These are phyloP conservation scores for Abrostola tripartita DNA, from an alignment of 2,888 invertebrate genomes.

Conservation along the genomic window DNA sequence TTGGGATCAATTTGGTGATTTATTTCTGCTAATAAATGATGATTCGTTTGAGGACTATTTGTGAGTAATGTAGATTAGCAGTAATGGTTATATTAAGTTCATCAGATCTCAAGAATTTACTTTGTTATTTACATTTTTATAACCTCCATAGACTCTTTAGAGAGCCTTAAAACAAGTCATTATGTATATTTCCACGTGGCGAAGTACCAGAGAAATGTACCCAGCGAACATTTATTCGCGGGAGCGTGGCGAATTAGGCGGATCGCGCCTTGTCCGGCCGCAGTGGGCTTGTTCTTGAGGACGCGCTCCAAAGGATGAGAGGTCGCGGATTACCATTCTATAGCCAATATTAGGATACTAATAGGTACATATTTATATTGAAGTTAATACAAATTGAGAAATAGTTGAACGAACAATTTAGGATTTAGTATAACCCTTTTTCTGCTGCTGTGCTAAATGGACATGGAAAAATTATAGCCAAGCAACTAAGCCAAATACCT, in stretches of 20 bases:
- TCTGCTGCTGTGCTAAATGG: no score
- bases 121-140: slow-evolving; percentile 11
- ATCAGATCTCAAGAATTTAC: background rate
- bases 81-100: no score
- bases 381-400: background rate
- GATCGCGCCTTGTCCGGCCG: slow-evolving; percentile 78
- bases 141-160: background rate
- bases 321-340: slow-evolving; percentile 50
- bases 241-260: slow-evolving; percentile 79
- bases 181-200: slow-evolving; percentile 50
- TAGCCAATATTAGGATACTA: no score
- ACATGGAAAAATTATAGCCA: no score
- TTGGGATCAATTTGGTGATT: slow-evolving; percentile 41
- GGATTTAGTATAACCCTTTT: no score
- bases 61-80: no score
- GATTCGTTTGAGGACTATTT: background rate
- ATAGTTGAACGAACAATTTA: no score
- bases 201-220: slow-evolving; percentile 48
- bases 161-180: slow-evolving; percentile 40
- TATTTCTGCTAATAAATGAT: slow-evolving; percentile 39
- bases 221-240: slow-evolving; percentile 51
- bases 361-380: no score
- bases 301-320: slow-evolving; percentile 42
- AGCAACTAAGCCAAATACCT: no score
- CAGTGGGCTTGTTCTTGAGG: slow-evolving; percentile 67